Conservation (phyloP, 2,888 invertebrate genomes). For the Herminia tarsipennalis region DNA sequence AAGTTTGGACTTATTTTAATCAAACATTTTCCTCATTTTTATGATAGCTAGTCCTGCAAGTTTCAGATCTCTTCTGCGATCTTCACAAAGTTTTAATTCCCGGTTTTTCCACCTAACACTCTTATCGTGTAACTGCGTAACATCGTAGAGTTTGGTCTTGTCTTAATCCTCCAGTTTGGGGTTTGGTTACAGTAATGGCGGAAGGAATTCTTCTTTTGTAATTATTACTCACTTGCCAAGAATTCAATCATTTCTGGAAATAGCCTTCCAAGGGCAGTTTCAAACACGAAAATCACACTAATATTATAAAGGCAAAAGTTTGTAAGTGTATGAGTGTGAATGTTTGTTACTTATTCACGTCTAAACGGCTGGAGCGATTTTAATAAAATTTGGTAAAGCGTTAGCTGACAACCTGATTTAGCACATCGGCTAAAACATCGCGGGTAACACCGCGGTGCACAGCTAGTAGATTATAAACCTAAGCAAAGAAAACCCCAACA, state of each 20-base stretch:
- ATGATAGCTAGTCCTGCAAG: conserved; percentile 12
- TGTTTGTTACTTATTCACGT: too few species aligned
- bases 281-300: too few species aligned
- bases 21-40: conserved; percentile 9
- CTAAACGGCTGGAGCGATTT: too few species aligned
- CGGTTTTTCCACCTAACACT: conserved; percentile 47
- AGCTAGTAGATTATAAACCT: too few species aligned
- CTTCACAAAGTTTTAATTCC: conserved; percentile 56
- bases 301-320: too few species aligned
- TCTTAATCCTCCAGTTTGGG: conserved; percentile 32
- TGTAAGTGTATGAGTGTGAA: too few species aligned
- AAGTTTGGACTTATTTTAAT: conserved; percentile 1
- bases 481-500: not conserved
- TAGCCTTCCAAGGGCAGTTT: too few species aligned
- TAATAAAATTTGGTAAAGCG: too few species aligned
- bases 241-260: not conserved
- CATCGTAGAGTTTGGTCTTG: conserved; percentile 42
- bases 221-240: not conserved
- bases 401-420: too few species aligned
- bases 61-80: conserved; percentile 30
- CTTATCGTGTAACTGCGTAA: conserved; percentile 53
- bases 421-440: too few species aligned
- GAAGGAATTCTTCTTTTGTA: not conserved
- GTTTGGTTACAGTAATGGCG: conserved; percentile 17
- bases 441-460: too few species aligned